These are phyloP conservation scores for Deroplatys truncata DNA, from an alignment of 2,888 invertebrate genomes.

Conservation along the genomic window DNA sequence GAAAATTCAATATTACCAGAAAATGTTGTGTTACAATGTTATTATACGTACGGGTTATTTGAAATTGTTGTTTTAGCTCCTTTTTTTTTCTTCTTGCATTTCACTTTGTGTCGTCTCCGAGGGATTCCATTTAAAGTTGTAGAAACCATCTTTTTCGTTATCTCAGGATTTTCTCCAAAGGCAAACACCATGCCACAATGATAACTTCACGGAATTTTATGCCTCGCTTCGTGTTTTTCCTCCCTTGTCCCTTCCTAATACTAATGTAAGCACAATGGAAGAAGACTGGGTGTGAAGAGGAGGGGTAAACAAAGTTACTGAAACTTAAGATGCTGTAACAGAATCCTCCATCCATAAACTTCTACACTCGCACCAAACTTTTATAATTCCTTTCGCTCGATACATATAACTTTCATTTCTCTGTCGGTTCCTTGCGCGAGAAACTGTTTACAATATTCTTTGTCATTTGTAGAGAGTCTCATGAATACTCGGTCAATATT, in stretches of 20 bases:
- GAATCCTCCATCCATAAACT: neutral
- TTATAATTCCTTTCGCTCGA: neutral
- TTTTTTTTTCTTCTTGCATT: neutral
- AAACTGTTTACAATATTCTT: neutral
- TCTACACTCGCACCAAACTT: neutral
- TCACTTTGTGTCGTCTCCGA: neutral
- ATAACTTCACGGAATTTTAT: neutral
- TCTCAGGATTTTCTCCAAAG: neutral
- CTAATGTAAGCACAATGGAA: neutral
- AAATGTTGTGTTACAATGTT: too few relatives aligned
- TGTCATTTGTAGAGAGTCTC: neutral
- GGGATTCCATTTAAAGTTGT: neutral
- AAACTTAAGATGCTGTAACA: neutral
- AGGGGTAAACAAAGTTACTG: neutral
- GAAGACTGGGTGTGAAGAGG: neutral
- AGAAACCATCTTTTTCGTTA: neutral
- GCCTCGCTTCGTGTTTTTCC: neutral
- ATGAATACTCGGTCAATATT: neutral
- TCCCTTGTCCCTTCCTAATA: neutral
- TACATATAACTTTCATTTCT: neutral
- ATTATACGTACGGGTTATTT: too few relatives aligned
- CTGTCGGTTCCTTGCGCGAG: neutral
- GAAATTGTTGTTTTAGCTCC: too few relatives aligned
- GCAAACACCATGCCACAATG: neutral
- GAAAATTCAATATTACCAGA: too few relatives aligned